Evolutionary conservation across 2,113 vertebrate genomes (phyloP).

Genomic region (Coturnix japonica): DNA sequence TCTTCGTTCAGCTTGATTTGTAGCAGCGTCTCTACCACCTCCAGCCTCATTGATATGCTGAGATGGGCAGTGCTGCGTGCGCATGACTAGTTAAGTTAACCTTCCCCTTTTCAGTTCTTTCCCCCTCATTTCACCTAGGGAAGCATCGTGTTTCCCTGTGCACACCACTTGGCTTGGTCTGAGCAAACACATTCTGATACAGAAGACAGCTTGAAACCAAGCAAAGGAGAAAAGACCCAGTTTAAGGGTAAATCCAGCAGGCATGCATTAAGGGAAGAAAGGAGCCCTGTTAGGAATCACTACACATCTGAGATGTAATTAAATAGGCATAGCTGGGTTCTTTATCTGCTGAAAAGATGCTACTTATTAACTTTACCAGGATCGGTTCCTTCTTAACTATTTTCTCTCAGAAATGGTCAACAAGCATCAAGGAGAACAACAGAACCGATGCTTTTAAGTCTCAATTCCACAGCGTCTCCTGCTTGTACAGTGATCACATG

Average conservation of each 20-base stretch:
- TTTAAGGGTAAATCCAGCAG: neutral
- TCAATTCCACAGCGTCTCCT: neutral
- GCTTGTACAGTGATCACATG: neutral
- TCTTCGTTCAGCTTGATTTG: conserved; percentile 23
- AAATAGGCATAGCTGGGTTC: neutral
- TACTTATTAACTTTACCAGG: neutral
- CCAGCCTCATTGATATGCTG: conserved; percentile 23
- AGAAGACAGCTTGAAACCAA: neutral
- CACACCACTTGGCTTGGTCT: neutral
- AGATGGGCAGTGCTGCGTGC: neutral
- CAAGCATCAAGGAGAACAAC: neutral
- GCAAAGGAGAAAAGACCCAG: neutral
- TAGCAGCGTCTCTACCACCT: conserved; percentile 24
- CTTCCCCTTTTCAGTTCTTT: neutral
- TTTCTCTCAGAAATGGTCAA: neutral
- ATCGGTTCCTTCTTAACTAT: neutral
- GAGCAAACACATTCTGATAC: neutral
- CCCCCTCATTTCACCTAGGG: neutral
- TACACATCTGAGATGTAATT: neutral
- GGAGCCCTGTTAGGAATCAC: neutral
- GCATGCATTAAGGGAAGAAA: neutral
- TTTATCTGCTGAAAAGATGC: neutral
- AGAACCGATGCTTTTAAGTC: neutral
- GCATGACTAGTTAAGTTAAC: neutral
- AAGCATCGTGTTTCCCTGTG: neutral